A percentile compares a stretch with the other conserved stretches of the same genome.
phyloP scores from a whole-genome alignment of 2,888 invertebrate genomes.

The Drosophila neotestacea region DNA sequence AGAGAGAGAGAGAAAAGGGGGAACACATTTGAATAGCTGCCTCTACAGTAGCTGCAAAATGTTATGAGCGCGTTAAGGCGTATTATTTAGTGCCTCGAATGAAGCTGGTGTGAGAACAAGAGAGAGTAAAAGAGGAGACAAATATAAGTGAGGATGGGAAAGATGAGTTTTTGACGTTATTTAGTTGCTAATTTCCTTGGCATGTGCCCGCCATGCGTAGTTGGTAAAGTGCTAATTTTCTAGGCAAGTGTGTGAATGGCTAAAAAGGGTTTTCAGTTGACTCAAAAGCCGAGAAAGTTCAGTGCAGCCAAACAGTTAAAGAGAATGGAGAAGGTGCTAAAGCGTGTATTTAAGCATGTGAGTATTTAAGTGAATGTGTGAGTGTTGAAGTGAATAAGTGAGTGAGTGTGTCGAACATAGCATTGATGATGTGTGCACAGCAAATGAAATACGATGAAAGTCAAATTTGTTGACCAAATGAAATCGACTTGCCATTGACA shows the following conservation, averaged over 20 bases:
- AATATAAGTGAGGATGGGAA: neutral
- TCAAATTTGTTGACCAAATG: slow-evolving; percentile 15
- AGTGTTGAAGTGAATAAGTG: neutral
- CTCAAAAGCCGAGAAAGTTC: slow-evolving; percentile 65
- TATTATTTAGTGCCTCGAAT: slow-evolving; percentile 58
- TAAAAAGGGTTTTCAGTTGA: slow-evolving; percentile 39
- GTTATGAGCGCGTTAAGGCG: slow-evolving; percentile 58
- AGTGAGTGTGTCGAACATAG: slow-evolving; percentile 19
- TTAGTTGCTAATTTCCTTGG: slow-evolving; percentile 59
- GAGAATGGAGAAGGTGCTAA: slow-evolving; percentile 66
- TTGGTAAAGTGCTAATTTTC: slow-evolving; percentile 55
- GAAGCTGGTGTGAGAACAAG: slow-evolving; percentile 9
- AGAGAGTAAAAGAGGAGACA: neutral
- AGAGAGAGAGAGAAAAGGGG: neutral
- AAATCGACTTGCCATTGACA: slow-evolving; percentile 19
- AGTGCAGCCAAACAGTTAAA: slow-evolving; percentile 39
- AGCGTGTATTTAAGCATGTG: slow-evolving; percentile 14
- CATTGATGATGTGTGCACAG: slow-evolving; percentile 12
- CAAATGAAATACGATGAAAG: slow-evolving; percentile 21
- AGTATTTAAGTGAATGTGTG: slow-evolving; percentile 8
- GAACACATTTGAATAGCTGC: slow-evolving; percentile 50
- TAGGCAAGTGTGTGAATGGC: slow-evolving; percentile 26
- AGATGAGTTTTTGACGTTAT: slow-evolving; percentile 34
- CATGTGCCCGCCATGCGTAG: slow-evolving; percentile 48
- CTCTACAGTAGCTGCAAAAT: slow-evolving; percentile 51